These are phyloP conservation scores for Ellobium chinense DNA, from an alignment of 2,888 invertebrate genomes.

Conservation along the genomic window DNA sequence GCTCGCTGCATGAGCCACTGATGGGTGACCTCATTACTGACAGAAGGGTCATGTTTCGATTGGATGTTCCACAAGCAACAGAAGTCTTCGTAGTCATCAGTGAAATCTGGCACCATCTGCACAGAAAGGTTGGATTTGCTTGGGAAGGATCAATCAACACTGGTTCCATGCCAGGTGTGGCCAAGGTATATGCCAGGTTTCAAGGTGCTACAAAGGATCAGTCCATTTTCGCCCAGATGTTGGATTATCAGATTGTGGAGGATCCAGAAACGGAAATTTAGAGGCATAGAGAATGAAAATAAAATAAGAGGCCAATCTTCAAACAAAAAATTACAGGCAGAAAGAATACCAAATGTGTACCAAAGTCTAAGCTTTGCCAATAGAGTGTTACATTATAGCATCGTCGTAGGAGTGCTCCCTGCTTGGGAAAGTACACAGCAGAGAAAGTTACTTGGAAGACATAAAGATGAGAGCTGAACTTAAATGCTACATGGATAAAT, in stretches of 20 bases:
- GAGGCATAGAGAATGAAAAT: too few species aligned
- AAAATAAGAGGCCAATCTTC: too few species aligned
- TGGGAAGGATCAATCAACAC: conserved; percentile 74
- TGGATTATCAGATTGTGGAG: conserved; percentile 73
- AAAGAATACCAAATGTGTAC: too few species aligned
- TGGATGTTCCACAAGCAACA: conserved; percentile 73
- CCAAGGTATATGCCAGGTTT: conserved; percentile 72
- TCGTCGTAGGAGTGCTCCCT: too few species aligned
- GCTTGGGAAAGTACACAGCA: too few species aligned
- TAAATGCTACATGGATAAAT: too few species aligned
- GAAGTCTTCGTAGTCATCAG: conserved; percentile 74
- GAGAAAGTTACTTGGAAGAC: too few species aligned
- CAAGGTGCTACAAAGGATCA: conserved; percentile 62
- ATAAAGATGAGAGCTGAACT: too few species aligned
- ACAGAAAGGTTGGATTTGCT: conserved; percentile 66
- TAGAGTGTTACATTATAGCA: too few species aligned
- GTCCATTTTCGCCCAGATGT: conserved; percentile 71
- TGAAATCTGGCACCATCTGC: conserved; percentile 72
- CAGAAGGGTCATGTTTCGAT: conserved; percentile 71
- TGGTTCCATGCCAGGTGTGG: conserved; percentile 56
- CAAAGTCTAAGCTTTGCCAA: too few species aligned
- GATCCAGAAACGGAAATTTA: conserved; percentile 73
- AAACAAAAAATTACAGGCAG: too few species aligned
- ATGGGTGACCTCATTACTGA: conserved; percentile 73
- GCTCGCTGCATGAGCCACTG: conserved; percentile 75